Conservation (phyloP, 2,888 invertebrate genomes). For the Eupelmus urozonus region DNA sequence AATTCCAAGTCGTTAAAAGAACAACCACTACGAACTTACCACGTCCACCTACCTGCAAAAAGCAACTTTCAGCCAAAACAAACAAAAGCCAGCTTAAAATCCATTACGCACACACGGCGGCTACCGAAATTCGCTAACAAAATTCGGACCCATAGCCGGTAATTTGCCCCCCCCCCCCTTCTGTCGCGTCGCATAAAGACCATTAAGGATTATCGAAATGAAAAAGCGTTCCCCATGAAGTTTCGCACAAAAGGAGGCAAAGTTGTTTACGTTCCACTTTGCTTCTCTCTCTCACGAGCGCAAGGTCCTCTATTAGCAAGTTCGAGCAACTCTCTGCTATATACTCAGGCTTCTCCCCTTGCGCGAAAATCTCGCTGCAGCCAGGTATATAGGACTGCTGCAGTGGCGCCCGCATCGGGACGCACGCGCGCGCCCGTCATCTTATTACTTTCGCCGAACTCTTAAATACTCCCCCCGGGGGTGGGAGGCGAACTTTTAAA, state of each 20-base stretch:
- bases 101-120: too few relatives aligned
- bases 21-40: too few relatives aligned
- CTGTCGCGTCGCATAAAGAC: neutral
- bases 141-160: too few relatives aligned
- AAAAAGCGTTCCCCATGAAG: conserved; percentile 24
- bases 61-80: too few relatives aligned
- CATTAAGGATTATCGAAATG: conserved; percentile 35
- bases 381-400: neutral
- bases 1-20: too few relatives aligned
- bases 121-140: too few relatives aligned
- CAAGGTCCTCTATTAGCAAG: conserved; percentile 64
- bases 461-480: conserved; percentile 71
- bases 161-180: too few relatives aligned
- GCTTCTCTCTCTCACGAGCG: neutral
- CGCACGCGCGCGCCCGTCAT: too few relatives aligned
- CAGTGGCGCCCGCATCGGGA: conserved; percentile 52
- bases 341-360: conserved; percentile 15
- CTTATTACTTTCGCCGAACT: conserved; percentile 71
- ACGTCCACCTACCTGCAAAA: too few relatives aligned
- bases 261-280: conserved; percentile 37
- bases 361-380: conserved; percentile 29
- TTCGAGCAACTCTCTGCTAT: conserved; percentile 54
- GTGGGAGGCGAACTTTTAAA: conserved; percentile 70
- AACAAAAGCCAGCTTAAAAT: too few relatives aligned
- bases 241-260: conserved; percentile 34